Base-by-base conservation (phyloP, 2,888 invertebrate species). In the Lamellibrachia satsuma region DNA sequence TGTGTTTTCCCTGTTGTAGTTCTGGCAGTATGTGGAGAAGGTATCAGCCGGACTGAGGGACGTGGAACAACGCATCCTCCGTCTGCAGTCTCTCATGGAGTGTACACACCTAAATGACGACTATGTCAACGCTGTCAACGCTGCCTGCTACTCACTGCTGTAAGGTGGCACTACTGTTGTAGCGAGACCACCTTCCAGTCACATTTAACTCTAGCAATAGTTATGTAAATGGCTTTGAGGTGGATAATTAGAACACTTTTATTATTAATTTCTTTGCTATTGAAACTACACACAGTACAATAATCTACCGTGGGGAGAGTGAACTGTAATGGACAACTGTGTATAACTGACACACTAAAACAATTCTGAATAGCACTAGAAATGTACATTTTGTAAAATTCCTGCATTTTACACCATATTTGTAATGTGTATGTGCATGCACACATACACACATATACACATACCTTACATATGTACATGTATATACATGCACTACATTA, bases 81-180 rank as follows among this genome's bases (percentile, higher is more conserved):
- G 92, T 27, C 93, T 94, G 91, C 93, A 92, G 0, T 94, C 94
- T n/a, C 93, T 94, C 91, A 93, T 93, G 27, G 94, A 94, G 90
- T 94, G 94, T 90, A 92, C 92, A 27, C 93, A 93, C 90, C 93
- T 94, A 9, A 93, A 94, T 92, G 94, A 94, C 75, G 93, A 94
- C 90, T 94, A 94, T 93, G 91, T 92, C 52, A 93, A 93, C 51
- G 93, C 97, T 97, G 1, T 97, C 96, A 8, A 97, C 95, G 95
- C 97, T 97, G 91, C 96, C 96, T 94, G 96, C 95, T 52, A 96
- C 95, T 94, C 91, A 22, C 93, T 93, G 52, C 93, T 94, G 94
- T 94, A 51, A 93, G 75, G 22, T 75, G 75, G 75, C 22, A n/a
- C 75, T n/a, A 75, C 75, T 75, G 75, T 75, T 22, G 6, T 11